Evolutionary conservation across 1,140 invertebrate genomes (phyloP).

Genomic region (Proales similis): DNA sequence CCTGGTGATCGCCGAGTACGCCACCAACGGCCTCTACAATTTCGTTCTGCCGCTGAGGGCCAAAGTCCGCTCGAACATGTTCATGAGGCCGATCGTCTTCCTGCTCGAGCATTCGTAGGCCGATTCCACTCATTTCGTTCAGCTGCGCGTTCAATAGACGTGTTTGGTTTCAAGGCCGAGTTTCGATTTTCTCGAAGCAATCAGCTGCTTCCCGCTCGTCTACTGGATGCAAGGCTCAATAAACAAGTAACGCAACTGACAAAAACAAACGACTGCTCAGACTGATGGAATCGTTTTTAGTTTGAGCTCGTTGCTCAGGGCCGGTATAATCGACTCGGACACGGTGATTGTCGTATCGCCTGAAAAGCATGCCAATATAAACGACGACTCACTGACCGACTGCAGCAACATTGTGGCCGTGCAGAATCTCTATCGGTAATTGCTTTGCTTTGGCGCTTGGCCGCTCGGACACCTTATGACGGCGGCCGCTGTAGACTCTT

Average conservation of each 20-base stretch:
- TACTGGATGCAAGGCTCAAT: conserved; percentile 94
- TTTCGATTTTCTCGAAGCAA: conserved; percentile 82
- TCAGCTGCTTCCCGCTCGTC: conserved; percentile 88
- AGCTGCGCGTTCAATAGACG: background rate
- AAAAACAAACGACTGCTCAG: too few species aligned
- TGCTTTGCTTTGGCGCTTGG: too few species aligned
- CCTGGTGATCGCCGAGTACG: conserved; percentile 89
- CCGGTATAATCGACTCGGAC: conserved; percentile 29
- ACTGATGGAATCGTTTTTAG: too few species aligned
- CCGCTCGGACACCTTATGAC: too few species aligned
- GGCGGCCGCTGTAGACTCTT: conserved; percentile 92
- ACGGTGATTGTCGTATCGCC: conserved; percentile 34
- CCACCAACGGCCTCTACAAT: conserved; percentile 94
- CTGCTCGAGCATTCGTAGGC: conserved; percentile 66
- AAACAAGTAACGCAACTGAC: too few species aligned
- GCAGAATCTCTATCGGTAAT: conserved; percentile 94
- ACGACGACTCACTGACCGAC: conserved; percentile 88
- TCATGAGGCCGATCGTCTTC: conserved; percentile 88
- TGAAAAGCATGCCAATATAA: conserved; percentile 57
- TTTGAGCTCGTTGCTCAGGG: conserved; percentile 24
- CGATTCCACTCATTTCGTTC: background rate
- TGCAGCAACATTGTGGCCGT: conserved; percentile 97
- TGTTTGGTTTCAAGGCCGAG: conserved; percentile 61
- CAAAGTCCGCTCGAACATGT: conserved; percentile 85
- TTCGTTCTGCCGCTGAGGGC: conserved; percentile 93